These are phyloP conservation scores for Rhinichthys osculus DNA, from an alignment of 2,797 vertebrate species.

Conservation along the genomic window DNA sequence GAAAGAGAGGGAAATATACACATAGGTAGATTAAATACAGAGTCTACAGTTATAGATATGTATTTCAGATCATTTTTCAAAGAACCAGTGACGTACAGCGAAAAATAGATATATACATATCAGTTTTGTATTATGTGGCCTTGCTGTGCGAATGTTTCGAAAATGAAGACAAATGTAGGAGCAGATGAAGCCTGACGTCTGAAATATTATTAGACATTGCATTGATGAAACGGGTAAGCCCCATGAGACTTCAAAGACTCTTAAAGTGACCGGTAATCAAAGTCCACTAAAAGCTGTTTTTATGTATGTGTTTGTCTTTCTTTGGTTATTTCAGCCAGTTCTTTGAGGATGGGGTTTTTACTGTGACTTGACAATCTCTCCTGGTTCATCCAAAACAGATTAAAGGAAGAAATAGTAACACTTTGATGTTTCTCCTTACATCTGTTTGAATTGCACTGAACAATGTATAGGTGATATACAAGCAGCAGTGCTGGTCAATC, in stretches of 20 bases:
- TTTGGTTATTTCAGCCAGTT: slow-evolving; percentile 15
- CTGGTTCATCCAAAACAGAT: slow-evolving; percentile 39
- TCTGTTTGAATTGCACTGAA: slow-evolving; percentile 1
- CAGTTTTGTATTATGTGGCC: background rate
- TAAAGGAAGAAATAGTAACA: slow-evolving; percentile 30
- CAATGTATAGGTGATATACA: background rate
- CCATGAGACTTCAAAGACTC: slow-evolving; percentile 23
- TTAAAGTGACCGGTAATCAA: slow-evolving; percentile 47
- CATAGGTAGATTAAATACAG: slow-evolving; percentile 15
- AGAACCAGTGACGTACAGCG: background rate
- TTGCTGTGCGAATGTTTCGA: background rate
- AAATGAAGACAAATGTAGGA: slow-evolving; percentile 21
- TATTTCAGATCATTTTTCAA: background rate
- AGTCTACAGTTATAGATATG: slow-evolving; percentile 12
- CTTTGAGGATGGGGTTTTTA: slow-evolving; percentile 36
- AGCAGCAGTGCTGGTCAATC: background rate
- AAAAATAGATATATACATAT: background rate
- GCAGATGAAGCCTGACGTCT: slow-evolving; percentile 15
- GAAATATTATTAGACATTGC: slow-evolving; percentile 8
- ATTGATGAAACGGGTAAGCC: slow-evolving; percentile 30
- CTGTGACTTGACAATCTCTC: slow-evolving; percentile 15
- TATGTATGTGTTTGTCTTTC: slow-evolving; percentile 33
- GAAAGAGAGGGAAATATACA: slow-evolving; percentile 21
- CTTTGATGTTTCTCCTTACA: slow-evolving; percentile 40
- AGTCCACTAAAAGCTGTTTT: slow-evolving; percentile 40